Base-by-base conservation (phyloP, 1,140 invertebrate species). In the Rhopalosiphum padi region DNA sequence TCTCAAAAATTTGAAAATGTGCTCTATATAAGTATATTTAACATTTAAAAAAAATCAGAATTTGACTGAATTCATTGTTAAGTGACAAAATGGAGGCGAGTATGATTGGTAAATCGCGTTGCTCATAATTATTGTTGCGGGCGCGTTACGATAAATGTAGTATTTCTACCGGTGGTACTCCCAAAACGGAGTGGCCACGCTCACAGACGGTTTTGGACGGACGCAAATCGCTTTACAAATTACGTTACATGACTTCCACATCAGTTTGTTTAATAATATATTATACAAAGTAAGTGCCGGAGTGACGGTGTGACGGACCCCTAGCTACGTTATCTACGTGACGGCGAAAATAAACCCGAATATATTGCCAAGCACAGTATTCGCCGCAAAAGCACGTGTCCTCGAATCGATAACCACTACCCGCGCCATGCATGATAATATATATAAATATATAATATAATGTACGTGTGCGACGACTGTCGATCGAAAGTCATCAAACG, bases 261-360 rank as follows among this genome's bases (percentile, higher is more conserved):
- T 77, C 60, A 77, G n/a, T 77, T n/a, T 77, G n/a, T 77, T 18
- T 77, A 77, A 77, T 77, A n/a, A 77, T 77, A 77, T 77, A 77
- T 77, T 77, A 77, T 18, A n/a, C n/a, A 18, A 77, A 77, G 15
- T 77, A 77, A 77, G 60, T 77, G 60, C 60, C n/a, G 30, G 15
- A 8, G 41, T 41, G 3, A 41, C 41, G 60, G 60, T 68, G 11
- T 68, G 60, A 35, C 30, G 60, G 60, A 77, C 60, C 30, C 30
- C n/a, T 3, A 7, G 48, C 48, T 53, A 77, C 60, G 30, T 18
- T 77, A 35, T 77, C 30, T 77, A 77, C 60, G 60, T 77, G 60
- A 77, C n/a, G 60, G 30, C 60, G 60, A 77, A 77, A 77, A n/a
- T 77, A 77, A 77, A 77, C 60, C 30, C 60, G 5, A 77, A 77